Conservation (phyloP, 2,113 vertebrate species). For the Cranoglanis bouderius region DNA sequence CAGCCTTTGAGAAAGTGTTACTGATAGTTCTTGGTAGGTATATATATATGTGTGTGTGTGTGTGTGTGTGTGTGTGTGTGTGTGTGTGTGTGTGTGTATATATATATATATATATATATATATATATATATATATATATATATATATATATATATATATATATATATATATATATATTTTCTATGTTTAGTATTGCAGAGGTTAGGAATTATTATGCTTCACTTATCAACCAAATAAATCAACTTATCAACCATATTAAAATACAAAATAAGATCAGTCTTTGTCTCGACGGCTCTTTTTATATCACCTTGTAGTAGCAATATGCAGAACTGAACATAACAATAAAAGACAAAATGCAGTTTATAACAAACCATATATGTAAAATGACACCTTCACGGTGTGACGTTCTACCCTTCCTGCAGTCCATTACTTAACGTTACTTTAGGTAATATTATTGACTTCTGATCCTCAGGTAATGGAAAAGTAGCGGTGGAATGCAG, state of each 20-base stretch:
- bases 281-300: neutral
- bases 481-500: slow-evolving; percentile 71
- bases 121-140: too few species aligned
- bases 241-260: neutral
- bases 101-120: too few species aligned
- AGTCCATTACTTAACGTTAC: neutral
- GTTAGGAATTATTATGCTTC: neutral
- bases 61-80: too few species aligned
- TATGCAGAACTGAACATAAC: neutral
- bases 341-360: neutral
- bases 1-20: slow-evolving; percentile 77
- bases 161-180: too few species aligned
- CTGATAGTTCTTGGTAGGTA: slow-evolving; percentile 74
- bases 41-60: too few species aligned
- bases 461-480: slow-evolving; percentile 70
- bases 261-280: neutral
- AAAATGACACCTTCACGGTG: neutral
- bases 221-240: too few species aligned
- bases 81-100: too few species aligned
- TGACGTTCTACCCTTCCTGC: neutral
- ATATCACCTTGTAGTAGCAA: neutral
- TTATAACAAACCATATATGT: neutral
- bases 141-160: too few species aligned
- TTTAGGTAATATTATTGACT: neutral
- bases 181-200: neutral